These are phyloP conservation scores for Probosciger aterrimus DNA, from an alignment of 2,113 vertebrate species.

Conservation along the genomic window DNA sequence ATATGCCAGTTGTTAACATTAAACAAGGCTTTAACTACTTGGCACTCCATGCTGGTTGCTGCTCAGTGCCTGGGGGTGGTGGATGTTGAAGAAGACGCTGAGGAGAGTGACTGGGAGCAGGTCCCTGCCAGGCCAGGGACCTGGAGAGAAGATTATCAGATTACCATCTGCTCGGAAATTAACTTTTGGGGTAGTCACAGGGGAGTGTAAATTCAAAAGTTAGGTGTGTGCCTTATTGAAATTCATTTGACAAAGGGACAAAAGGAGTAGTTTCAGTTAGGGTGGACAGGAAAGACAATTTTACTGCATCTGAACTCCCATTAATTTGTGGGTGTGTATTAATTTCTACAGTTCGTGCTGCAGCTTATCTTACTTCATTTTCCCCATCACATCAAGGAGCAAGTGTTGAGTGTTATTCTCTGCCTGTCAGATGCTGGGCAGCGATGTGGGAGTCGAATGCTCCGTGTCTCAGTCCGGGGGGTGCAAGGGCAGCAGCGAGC, in stretches of 20 bases:
- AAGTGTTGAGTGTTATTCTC: background rate
- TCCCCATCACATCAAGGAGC: background rate
- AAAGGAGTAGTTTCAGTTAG: background rate
- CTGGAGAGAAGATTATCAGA: background rate
- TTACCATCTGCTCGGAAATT: background rate
- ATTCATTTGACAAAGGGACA: background rate
- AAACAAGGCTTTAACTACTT: background rate
- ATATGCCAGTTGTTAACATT: background rate
- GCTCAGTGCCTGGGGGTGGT: background rate
- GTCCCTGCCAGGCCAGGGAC: background rate
- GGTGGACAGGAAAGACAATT: background rate
- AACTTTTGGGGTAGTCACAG: background rate
- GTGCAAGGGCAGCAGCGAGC: background rate
- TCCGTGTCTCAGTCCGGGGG: accelerated
- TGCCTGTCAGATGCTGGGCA: background rate
- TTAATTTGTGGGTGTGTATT: background rate
- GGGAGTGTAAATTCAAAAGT: background rate
- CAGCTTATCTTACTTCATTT: background rate
- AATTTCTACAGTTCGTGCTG: background rate
- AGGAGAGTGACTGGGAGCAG: background rate
- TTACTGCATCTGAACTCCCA: background rate
- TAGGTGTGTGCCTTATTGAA: background rate
- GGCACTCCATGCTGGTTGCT: accelerated
- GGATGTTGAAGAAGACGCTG: background rate
- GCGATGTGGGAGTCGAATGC: background rate